Evolutionary conservation across 2,797 vertebrate species (phyloP).

Genomic region (Gadopsis marmoratus): DNA sequence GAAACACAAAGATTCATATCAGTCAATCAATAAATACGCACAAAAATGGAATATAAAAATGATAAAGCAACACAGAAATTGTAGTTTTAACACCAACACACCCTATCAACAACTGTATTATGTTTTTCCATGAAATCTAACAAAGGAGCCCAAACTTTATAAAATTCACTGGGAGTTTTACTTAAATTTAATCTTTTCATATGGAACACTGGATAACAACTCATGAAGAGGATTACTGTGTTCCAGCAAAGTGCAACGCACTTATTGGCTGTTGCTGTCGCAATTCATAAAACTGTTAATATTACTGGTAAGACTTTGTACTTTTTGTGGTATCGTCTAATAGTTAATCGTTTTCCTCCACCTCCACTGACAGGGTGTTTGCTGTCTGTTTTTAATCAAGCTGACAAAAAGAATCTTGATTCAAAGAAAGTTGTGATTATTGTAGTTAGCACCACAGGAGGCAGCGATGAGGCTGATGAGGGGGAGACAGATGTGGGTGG

Average conservation of each 20-base stretch:
- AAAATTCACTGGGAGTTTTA: background rate
- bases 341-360: background rate
- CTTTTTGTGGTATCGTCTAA: background rate
- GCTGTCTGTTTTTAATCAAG: background rate
- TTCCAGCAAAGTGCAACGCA: background rate
- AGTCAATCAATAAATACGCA: background rate
- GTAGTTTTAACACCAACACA: background rate
- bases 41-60: background rate
- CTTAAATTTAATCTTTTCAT: background rate
- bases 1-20: background rate
- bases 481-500: constrained; percentile 72
- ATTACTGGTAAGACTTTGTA: background rate
- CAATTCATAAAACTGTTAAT: background rate
- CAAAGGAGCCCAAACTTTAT: background rate
- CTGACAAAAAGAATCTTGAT: background rate
- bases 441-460: constrained; percentile 46
- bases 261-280: background rate
- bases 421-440: background rate
- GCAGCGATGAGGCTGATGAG: constrained; percentile 80
- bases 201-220: background rate
- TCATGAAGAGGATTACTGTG: background rate
- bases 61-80: background rate
- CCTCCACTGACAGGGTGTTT: background rate
- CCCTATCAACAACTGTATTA: background rate
- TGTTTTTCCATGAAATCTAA: background rate